These are phyloP conservation scores for Anabacerthia variegaticeps DNA, from an alignment of 2,797 vertebrate genomes.

Conservation along the genomic window DNA sequence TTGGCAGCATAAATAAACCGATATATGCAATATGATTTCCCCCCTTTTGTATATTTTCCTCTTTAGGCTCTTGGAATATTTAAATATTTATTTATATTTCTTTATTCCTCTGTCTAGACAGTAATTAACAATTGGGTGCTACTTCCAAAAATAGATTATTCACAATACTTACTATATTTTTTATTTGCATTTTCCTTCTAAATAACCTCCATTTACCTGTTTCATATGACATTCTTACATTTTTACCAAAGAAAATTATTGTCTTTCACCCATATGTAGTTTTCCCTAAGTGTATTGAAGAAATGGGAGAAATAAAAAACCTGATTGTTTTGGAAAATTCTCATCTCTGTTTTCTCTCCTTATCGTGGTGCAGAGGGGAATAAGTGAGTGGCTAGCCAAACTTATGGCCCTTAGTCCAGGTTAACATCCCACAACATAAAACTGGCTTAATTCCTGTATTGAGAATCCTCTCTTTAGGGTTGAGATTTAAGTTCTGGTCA, in stretches of 20 bases:
- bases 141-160: not conserved
- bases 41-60: not conserved
- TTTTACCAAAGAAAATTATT: not conserved
- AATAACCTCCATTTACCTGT: not conserved
- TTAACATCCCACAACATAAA: not conserved
- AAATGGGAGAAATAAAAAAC: not conserved
- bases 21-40: not conserved
- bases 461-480: not conserved
- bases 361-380: not conserved
- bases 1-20: not conserved
- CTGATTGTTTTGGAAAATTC: not conserved
- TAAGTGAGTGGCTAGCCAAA: not conserved
- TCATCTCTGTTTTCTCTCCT: not conserved
- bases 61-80: not conserved
- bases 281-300: not conserved
- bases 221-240: not conserved
- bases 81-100: not conserved
- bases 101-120: not conserved
- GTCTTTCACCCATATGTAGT: not conserved
- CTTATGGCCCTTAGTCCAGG: not conserved
- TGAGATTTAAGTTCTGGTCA: not conserved
- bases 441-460: not conserved
- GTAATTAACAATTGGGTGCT: not conserved
- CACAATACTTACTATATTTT: not conserved
- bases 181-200: not conserved